Evolutionary conservation across 2,888 invertebrate genomes (phyloP).

Genomic region (Chymomyza procnemis): DNA sequence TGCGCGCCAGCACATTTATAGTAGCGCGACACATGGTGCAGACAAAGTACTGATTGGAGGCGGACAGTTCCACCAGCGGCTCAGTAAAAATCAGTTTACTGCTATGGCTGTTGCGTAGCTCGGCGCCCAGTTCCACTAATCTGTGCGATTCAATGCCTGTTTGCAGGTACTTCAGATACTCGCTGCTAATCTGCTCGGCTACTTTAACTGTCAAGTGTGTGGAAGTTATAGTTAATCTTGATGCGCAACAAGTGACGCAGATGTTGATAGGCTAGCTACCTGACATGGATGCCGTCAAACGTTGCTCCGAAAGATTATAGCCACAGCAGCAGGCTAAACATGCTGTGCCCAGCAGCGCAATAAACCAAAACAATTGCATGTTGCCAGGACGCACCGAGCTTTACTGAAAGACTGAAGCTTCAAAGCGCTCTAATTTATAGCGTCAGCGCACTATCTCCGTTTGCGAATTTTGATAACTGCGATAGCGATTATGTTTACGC

Average conservation of each 20-base stretch:
- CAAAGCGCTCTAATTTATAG: conserved; percentile 41
- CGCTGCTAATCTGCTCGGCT: conserved; percentile 65
- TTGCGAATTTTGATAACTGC: neutral
- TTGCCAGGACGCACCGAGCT: neutral
- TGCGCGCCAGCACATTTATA: conserved; percentile 62
- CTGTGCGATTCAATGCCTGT: conserved; percentile 62
- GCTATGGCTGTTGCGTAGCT: conserved; percentile 58
- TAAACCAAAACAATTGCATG: conserved; percentile 41
- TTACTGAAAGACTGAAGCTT: conserved; percentile 26
- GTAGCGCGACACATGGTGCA: conserved; percentile 74
- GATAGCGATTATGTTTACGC: neutral
- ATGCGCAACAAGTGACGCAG: neutral
- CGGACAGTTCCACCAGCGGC: conserved; percentile 55
- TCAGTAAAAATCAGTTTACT: conserved; percentile 57
- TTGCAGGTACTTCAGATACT: conserved; percentile 62
- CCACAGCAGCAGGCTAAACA: conserved; percentile 29
- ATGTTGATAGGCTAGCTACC: conserved; percentile 25
- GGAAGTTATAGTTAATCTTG: neutral
- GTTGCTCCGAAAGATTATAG: conserved; percentile 47
- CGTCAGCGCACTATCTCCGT: neutral
- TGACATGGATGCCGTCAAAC: conserved; percentile 53
- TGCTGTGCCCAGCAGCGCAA: conserved; percentile 26
- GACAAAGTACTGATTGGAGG: conserved; percentile 62
- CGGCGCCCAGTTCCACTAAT: conserved; percentile 52
- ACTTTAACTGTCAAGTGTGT: conserved; percentile 53